A percentile compares a stretch with the other conserved stretches of the same genome.
phyloP scores from a whole-genome alignment of 2,797 vertebrate genomes.

The Discoglossus pictus region DNA sequence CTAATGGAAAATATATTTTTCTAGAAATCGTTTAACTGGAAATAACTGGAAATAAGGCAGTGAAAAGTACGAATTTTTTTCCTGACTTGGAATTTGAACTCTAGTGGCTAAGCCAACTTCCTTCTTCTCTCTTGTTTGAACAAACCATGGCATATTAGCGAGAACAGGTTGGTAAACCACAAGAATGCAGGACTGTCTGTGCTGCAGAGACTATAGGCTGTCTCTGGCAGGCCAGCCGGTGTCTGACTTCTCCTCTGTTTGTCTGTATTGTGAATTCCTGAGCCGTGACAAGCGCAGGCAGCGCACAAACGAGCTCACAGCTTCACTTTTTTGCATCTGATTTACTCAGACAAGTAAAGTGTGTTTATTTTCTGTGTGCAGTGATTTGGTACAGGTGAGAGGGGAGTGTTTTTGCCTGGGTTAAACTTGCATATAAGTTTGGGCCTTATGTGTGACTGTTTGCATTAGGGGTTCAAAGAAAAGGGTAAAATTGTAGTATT shows the following conservation, averaged over 20 bases:
- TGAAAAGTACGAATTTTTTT: constrained; percentile 18
- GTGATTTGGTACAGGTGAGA: no score
- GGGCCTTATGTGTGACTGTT: no score
- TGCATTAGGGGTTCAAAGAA: no score
- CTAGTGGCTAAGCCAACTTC: constrained; percentile 21
- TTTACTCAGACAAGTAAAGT: no score
- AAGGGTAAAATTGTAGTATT: no score
- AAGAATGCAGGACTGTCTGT: constrained; percentile 50
- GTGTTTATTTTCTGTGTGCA: no score
- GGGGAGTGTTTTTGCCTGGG: no score
- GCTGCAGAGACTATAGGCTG: constrained; percentile 36
- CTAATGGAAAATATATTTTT: no score
- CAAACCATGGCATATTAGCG: constrained; percentile 44
- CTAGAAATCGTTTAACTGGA: no score
- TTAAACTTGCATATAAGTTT: no score
- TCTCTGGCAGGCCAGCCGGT: constrained; percentile 30
- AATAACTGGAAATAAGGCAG: constrained; percentile 3
- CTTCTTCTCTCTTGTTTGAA: constrained; percentile 36
- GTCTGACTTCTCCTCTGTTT: constrained; percentile 39
- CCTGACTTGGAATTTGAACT: constrained; percentile 32
- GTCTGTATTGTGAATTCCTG: constrained; percentile 49
- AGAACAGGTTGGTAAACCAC: constrained; percentile 53
- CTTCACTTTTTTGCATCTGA: no score
- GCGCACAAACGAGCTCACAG: constrained; percentile 33
- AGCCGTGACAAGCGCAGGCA: constrained; percentile 44